Conservation (phyloP, 2,888 invertebrate genomes). For the Drosophila acutilabella region DNA sequence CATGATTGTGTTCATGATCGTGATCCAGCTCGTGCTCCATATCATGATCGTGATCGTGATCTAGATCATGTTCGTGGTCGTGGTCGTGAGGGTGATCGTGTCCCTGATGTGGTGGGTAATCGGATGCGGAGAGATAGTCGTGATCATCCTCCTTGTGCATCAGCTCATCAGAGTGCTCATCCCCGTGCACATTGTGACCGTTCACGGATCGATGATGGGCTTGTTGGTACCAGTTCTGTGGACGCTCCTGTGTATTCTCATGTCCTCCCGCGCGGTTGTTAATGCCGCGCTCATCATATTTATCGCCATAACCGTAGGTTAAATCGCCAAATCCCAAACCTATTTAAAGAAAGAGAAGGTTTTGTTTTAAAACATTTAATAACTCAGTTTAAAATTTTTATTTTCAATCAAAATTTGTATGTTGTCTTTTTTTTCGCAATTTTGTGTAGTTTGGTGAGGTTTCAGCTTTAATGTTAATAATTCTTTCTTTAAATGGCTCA, state of each 20-base stretch:
- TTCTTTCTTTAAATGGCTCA: too few relatives aligned
- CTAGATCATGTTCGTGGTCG: slow-evolving; percentile 41
- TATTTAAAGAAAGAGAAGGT: not conserved
- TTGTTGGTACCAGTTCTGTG: slow-evolving; percentile 56
- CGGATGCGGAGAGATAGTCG: slow-evolving; percentile 74
- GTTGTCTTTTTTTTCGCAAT: too few relatives aligned
- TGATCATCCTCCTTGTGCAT: slow-evolving; percentile 61
- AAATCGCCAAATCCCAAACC: slow-evolving; percentile 59
- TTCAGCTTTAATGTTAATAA: too few relatives aligned
- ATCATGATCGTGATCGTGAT: not conserved
- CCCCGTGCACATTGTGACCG: slow-evolving; percentile 48
- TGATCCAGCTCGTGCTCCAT: slow-evolving; percentile 38
- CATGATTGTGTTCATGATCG: slow-evolving; percentile 24
- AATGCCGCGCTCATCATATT: slow-evolving; percentile 35
- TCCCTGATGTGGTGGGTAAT: slow-evolving; percentile 74
- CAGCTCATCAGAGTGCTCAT: slow-evolving; percentile 61
- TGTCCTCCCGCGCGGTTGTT: slow-evolving; percentile 34
- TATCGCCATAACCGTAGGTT: slow-evolving; percentile 43
- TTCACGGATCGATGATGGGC: slow-evolving; percentile 40
- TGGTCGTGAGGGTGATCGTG: slow-evolving; percentile 33
- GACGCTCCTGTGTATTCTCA: slow-evolving; percentile 48
- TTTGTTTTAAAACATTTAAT: not conserved
- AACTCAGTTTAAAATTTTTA: too few relatives aligned
- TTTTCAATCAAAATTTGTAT: too few relatives aligned
- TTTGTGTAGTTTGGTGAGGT: too few relatives aligned